Conservation (phyloP, 2,797 vertebrate genomes). For the Onychomys leucogaster region DNA sequence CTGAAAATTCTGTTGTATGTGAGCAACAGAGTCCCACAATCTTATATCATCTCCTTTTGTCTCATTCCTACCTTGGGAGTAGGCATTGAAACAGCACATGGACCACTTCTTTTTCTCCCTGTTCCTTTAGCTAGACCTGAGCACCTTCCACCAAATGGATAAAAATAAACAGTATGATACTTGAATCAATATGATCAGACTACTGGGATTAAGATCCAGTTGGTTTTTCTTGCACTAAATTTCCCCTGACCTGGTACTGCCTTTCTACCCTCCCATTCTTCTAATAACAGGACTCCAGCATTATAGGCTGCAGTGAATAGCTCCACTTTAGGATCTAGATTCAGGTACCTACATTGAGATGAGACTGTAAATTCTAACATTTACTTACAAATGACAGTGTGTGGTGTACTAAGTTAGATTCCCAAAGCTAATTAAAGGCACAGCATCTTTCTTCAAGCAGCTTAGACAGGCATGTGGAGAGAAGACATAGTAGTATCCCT, state of each 20-base stretch:
- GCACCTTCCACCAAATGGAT: not conserved
- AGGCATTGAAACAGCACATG: not conserved
- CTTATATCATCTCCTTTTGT: not conserved
- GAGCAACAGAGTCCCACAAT: not conserved
- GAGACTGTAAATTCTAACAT: not conserved
- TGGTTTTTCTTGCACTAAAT: not conserved
- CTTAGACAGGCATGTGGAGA: not conserved
- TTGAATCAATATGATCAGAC: not conserved
- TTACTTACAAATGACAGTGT: not conserved
- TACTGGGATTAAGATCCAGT: not conserved
- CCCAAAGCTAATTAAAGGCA: not conserved
- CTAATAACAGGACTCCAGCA: not conserved
- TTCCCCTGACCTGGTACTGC: not conserved
- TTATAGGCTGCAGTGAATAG: not conserved
- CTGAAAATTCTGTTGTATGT: not conserved
- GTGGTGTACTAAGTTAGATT: not conserved
- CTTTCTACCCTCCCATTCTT: not conserved
- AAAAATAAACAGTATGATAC: constrained; percentile 21
- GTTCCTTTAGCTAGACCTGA: not conserved
- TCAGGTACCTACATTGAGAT: not conserved
- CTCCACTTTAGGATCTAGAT: not conserved
- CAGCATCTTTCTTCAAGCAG: not conserved
- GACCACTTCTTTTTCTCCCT: not conserved
- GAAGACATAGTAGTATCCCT: not conserved
- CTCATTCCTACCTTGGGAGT: not conserved